These are phyloP conservation scores for Drosophila picticornis DNA, from an alignment of 2,888 invertebrate genomes.

Conservation along the genomic window DNA sequence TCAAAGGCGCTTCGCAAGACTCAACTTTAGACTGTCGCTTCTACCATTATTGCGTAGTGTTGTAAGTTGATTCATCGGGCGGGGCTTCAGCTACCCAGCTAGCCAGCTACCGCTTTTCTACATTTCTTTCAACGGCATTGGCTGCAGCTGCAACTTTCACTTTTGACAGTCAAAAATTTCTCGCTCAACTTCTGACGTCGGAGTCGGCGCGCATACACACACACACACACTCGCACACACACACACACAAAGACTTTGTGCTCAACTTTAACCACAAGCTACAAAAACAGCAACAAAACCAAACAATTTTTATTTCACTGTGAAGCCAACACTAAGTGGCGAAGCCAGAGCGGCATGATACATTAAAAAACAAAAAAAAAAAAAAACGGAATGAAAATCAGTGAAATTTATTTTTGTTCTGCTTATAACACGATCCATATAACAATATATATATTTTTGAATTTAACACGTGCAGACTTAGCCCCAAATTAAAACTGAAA, in stretches of 20 bases:
- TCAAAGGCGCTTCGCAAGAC: constrained; percentile 39
- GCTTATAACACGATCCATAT: constrained; percentile 16
- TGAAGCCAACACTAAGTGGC: constrained; percentile 52
- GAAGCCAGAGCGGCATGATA: constrained; percentile 63
- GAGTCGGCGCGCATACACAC: constrained; percentile 20
- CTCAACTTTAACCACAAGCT: constrained; percentile 70
- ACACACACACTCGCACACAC: constrained; percentile 14
- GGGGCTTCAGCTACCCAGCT: constrained; percentile 34
- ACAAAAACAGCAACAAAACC: constrained; percentile 17
- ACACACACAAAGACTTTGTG: constrained; percentile 60
- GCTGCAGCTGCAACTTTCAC: constrained; percentile 78
- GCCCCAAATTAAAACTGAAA: constrained; percentile 9
- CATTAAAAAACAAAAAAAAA: constrained; percentile 35
- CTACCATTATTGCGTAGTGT: neutral
- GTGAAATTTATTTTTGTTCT: constrained; percentile 65
- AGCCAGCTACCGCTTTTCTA: constrained; percentile 63
- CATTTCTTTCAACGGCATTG: constrained; percentile 72
- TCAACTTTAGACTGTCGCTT: constrained; percentile 65
- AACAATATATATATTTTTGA: constrained; percentile 7
- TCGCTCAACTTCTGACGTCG: constrained; percentile 75
- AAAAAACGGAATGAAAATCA: constrained; percentile 59
- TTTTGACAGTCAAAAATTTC: constrained; percentile 82
- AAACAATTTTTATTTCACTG: constrained; percentile 27
- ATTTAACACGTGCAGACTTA: constrained; percentile 14
- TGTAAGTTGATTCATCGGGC: constrained; percentile 66